Conservation (phyloP, 2,888 invertebrate species). For the Harmothoe impar region DNA sequence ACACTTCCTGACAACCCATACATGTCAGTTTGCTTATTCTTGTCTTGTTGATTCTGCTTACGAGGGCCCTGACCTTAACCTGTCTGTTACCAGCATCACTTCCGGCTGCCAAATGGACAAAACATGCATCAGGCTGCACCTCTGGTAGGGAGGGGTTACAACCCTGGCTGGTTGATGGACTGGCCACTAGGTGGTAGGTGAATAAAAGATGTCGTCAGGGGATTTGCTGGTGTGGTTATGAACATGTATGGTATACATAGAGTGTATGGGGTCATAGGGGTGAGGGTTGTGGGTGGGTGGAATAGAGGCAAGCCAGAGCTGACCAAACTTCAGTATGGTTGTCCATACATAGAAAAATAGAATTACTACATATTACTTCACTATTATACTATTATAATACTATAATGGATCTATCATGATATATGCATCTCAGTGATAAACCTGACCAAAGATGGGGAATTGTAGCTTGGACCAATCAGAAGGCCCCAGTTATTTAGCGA, state of each 20-base stretch:
- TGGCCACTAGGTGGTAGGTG: slow-evolving; percentile 11
- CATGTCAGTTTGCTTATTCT: no score
- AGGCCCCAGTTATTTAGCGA: no score
- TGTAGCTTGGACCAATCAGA: no score
- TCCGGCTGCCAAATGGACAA: background rate
- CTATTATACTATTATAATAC: no score
- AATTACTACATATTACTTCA: no score
- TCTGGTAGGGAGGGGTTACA: background rate
- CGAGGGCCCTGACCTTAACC: background rate
- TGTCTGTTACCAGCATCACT: background rate
- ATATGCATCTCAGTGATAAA: no score
- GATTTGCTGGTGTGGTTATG: background rate
- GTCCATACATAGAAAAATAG: no score
- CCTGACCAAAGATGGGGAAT: no score
- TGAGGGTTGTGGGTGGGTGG: background rate
- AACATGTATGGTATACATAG: background rate
- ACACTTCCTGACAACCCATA: no score
- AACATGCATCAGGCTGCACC: background rate
- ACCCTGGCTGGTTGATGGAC: slow-evolving; percentile 12
- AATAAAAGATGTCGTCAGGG: background rate
- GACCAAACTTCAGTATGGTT: background rate
- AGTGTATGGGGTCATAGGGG: background rate
- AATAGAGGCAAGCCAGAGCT: background rate
- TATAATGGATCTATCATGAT: no score
- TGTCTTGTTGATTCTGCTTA: background rate